Percentiles rank a stretch among this genome's conserved stretches.
These are phyloP conservation scores for Lepus timidus DNA, from an alignment of 2,113 vertebrate species.

Conservation along the genomic window DNA sequence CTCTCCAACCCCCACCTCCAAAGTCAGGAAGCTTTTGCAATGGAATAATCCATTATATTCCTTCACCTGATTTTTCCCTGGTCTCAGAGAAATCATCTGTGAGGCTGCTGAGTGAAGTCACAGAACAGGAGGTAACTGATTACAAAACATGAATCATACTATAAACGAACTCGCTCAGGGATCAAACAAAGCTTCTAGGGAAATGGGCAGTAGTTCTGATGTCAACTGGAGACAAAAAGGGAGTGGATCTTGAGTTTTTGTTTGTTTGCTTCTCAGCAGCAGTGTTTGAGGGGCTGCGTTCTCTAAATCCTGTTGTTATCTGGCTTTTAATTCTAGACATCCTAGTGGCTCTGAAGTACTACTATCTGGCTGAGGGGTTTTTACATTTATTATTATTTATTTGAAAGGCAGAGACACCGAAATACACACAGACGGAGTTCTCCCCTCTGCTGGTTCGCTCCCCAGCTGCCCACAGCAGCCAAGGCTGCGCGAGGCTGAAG, in stretches of 20 bases:
- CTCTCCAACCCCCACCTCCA: neutral
- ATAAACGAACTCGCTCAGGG: neutral
- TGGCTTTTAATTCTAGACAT: neutral
- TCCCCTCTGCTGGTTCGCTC: no score
- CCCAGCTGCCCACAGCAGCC: no score
- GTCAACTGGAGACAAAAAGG: neutral
- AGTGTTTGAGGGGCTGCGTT: neutral
- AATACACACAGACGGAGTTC: no score
- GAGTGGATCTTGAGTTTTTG: neutral
- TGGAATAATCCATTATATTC: neutral
- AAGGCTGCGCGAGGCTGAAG: no score
- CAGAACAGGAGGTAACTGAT: neutral
- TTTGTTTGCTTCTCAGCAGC: neutral
- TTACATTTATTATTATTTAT: no score
- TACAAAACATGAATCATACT: conserved; percentile 39
- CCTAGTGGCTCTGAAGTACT: neutral
- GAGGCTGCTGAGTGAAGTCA: neutral
- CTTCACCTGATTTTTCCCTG: conserved; percentile 43
- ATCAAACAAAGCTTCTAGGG: neutral
- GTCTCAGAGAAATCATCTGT: conserved; percentile 53
- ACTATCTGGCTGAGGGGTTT: neutral
- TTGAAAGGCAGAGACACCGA: no score
- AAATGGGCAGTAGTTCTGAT: neutral
- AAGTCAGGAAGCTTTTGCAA: conserved; percentile 29
- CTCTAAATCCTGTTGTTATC: neutral